These are phyloP conservation scores for Nasua narica DNA, from an alignment of 2,797 vertebrate species.

Conservation along the genomic window DNA sequence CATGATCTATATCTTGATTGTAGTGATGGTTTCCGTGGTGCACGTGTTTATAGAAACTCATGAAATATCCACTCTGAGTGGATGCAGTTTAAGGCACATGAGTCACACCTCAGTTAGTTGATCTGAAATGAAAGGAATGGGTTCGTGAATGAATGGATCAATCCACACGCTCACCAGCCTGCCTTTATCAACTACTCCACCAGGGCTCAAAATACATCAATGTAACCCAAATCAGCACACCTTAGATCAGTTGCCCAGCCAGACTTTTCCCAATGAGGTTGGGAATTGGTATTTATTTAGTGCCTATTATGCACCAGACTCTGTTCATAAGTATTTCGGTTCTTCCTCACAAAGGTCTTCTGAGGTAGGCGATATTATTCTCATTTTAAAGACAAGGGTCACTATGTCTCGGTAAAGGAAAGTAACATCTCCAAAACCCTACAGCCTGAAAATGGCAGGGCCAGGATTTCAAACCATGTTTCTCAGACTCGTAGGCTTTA, in stretches of 20 bases:
- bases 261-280: neutral
- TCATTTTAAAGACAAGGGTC: neutral
- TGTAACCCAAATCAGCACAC: neutral
- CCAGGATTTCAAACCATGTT: neutral
- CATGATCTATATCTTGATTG: no score
- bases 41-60: neutral
- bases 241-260: neutral
- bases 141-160: neutral
- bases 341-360: neutral
- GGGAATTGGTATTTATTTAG: neutral
- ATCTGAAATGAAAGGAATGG: neutral
- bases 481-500: neutral
- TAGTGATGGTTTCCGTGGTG: neutral
- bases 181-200: neutral
- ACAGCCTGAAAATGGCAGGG: slow-evolving; percentile 60
- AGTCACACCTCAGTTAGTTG: neutral
- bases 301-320: neutral
- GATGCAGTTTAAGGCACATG: neutral
- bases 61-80: neutral
- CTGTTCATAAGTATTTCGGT: neutral
- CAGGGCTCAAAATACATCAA: neutral
- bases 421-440: slow-evolving; percentile 67
- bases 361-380: neutral
- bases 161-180: neutral
- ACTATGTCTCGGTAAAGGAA: slow-evolving; percentile 73